Conservation (phyloP, 2,797 vertebrate species). For the Pogoniulus pusillus region DNA sequence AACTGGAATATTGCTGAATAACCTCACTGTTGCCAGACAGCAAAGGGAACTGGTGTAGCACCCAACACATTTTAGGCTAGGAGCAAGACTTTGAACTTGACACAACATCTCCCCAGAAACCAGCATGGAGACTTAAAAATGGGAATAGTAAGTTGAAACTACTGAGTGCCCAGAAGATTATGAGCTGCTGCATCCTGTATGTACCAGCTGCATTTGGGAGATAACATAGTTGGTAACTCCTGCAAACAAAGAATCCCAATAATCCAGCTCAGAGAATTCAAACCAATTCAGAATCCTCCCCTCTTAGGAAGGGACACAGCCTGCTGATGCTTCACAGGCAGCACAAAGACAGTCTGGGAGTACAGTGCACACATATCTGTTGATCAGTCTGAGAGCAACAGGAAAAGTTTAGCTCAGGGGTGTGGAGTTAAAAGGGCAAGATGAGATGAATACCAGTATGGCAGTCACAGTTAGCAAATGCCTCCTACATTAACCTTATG, state of each 20-base stretch:
- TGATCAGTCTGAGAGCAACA: constrained; percentile 19
- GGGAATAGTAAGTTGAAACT: constrained; percentile 5
- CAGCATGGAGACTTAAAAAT: neutral
- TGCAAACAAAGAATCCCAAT: constrained; percentile 55
- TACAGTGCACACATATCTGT: constrained; percentile 8
- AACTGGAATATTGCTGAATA: neutral
- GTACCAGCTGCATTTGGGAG: constrained; percentile 1
- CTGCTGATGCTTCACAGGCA: neutral
- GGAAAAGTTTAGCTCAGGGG: neutral
- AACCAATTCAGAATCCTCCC: constrained; percentile 8
- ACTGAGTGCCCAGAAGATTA: neutral
- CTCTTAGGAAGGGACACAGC: neutral
- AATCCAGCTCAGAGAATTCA: constrained; percentile 31
- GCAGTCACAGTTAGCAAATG: neutral
- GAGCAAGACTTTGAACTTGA: neutral
- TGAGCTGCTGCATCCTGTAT: constrained; percentile 13
- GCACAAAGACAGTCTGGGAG: neutral
- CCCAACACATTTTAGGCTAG: neutral
- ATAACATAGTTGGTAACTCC: constrained; percentile 11
- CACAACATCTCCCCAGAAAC: neutral
- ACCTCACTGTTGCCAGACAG: neutral
- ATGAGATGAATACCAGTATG: neutral
- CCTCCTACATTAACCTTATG: neutral
- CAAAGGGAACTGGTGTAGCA: neutral
- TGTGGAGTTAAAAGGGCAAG: neutral